phyloP scores from a whole-genome alignment of 2,888 invertebrate genomes.

The Microplitis manilae region DNA sequence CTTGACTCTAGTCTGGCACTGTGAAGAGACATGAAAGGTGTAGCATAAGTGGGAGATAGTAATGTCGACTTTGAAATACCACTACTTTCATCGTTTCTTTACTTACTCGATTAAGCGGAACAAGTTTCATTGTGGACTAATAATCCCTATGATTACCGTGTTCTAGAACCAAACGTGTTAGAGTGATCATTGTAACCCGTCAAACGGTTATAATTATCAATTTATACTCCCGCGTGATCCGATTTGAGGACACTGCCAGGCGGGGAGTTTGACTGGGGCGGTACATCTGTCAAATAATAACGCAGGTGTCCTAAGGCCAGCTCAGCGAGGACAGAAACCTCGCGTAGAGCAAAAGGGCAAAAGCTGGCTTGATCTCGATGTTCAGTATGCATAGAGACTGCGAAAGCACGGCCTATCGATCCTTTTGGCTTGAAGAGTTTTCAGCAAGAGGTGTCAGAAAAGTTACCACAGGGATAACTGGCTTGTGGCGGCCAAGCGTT shows the following conservation, averaged over 20 bases:
- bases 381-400: constrained; percentile 77
- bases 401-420: constrained; percentile 79
- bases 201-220: too few relatives aligned
- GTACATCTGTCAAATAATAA: constrained; percentile 80
- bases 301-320: constrained; percentile 78
- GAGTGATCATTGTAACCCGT: too few relatives aligned
- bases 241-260: constrained; percentile 68
- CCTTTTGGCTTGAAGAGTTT: constrained; percentile 72
- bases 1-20: constrained; percentile 79
- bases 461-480: constrained; percentile 77
- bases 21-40: constrained; percentile 78
- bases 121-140: neutral
- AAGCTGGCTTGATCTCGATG: constrained; percentile 79
- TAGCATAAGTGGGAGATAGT: constrained; percentile 75
- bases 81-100: constrained; percentile 73
- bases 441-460: constrained; percentile 80
- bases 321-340: constrained; percentile 81
- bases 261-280: constrained; percentile 80
- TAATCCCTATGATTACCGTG: too few relatives aligned
- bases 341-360: constrained; percentile 78
- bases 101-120: constrained; percentile 71
- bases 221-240: constrained; percentile 43
- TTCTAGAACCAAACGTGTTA: too few relatives aligned
- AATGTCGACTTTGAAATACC: constrained; percentile 67
- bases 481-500: constrained; percentile 76